These are phyloP conservation scores for Allophyes oxyacanthae DNA, from an alignment of 2,888 invertebrate genomes.

Conservation along the genomic window DNA sequence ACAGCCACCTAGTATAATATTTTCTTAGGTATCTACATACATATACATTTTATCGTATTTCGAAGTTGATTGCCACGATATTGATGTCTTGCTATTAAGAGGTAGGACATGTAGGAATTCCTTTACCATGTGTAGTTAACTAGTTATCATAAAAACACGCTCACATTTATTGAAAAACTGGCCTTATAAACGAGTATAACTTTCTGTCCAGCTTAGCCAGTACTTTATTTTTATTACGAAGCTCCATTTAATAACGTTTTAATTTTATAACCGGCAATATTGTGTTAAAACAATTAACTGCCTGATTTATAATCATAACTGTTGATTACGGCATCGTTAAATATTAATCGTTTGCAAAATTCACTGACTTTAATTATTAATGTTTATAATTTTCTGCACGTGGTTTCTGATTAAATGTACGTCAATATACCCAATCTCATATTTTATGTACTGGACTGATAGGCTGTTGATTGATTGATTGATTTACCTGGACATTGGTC, in stretches of 20 bases:
- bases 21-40: no score
- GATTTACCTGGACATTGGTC: no score
- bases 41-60: constrained; percentile 2
- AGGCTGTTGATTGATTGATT: no score
- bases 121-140: constrained; percentile 25
- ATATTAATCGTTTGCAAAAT: constrained; percentile 48
- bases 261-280: constrained; percentile 62
- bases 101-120: constrained; percentile 22
- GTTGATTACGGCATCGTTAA: constrained; percentile 53
- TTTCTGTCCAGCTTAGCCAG: constrained; percentile 29
- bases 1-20: no score
- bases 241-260: constrained; percentile 56
- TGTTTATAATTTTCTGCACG: constrained; percentile 47
- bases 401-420: constrained; percentile 15
- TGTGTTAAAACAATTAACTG: constrained; percentile 56
- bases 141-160: constrained; percentile 28
- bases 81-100: constrained; percentile 22
- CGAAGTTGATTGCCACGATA: constrained; percentile 16
- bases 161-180: constrained; percentile 39
- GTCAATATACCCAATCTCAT: constrained; percentile 16
- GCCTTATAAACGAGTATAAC: constrained; percentile 30
- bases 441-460: neutral
- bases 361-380: constrained; percentile 44
- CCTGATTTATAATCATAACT: constrained; percentile 57
- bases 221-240: constrained; percentile 51